These are phyloP conservation scores for Colistium nudipinnis DNA, from an alignment of 2,113 vertebrate genomes.

Conservation along the genomic window DNA sequence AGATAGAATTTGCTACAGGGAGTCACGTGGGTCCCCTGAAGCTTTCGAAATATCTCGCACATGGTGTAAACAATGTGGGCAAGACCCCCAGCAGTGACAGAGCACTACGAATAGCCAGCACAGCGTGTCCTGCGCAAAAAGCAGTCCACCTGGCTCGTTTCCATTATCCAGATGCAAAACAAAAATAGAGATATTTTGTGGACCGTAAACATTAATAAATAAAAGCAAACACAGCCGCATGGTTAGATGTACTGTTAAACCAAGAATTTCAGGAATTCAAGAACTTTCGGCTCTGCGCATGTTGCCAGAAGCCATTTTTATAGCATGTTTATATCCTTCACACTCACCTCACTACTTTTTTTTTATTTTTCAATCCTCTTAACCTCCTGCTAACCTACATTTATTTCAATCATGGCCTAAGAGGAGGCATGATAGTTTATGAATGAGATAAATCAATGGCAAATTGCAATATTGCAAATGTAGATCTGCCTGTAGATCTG, in stretches of 20 bases:
- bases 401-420: conserved; percentile 8
- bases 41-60: conserved; percentile 19
- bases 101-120: conserved; percentile 24
- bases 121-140: background rate
- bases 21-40: conserved; percentile 18
- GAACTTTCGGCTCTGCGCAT: no score
- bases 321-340: background rate
- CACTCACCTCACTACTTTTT: background rate
- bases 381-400: background rate
- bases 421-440: conserved; percentile 32
- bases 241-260: background rate
- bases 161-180: conserved; percentile 5
- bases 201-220: no score
- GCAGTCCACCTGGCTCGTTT: background rate
- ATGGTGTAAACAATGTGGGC: conserved; percentile 11
- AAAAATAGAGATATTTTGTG: background rate
- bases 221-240: background rate
- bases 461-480: conserved; percentile 31
- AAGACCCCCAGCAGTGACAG: conserved; percentile 25
- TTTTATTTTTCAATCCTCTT: conserved; percentile 26
- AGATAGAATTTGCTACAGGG: background rate
- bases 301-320: conserved; percentile 11
- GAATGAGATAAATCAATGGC: conserved; percentile 45
- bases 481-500: conserved; percentile 11
- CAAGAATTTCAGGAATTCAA: no score